A percentile compares a stretch with the other conserved stretches of the same genome.
Evolutionary conservation across 2,888 invertebrate genomes (phyloP).

Genomic region (Harpalus rubripes): DNA sequence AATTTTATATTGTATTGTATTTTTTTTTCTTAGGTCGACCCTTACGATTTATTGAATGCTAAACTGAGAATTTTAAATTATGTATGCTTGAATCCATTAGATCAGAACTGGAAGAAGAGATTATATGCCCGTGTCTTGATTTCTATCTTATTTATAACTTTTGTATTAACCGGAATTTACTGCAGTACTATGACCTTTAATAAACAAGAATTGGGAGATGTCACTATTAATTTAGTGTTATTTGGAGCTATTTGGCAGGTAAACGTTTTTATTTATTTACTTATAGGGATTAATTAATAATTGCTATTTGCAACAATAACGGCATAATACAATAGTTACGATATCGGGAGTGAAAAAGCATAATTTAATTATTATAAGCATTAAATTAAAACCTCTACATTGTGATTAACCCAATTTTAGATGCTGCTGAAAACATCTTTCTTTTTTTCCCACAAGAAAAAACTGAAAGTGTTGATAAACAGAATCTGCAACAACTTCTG

Average conservation of each 20-base stretch:
- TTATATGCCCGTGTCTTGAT: background rate
- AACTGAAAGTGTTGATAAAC: background rate
- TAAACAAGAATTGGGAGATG: background rate
- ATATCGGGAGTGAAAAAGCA: too few relatives aligned
- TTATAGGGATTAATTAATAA: too few relatives aligned
- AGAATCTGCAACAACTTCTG: constrained; percentile 8
- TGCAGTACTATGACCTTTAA: constrained; percentile 12
- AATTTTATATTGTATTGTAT: too few relatives aligned
- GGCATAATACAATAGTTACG: too few relatives aligned
- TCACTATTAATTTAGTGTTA: constrained; percentile 10
- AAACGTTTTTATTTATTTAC: background rate
- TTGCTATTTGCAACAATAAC: too few relatives aligned
- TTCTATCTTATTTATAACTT: background rate
- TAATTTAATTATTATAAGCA: too few relatives aligned
- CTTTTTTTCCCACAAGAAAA: background rate
- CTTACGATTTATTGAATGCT: background rate
- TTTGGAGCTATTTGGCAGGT: constrained; percentile 36
- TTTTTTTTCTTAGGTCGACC: constrained; percentile 10
- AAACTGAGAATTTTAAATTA: constrained; percentile 13
- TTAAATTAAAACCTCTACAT: too few relatives aligned
- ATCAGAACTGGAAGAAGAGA: background rate
- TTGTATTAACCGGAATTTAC: constrained; percentile 3
- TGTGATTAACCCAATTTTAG: background rate
- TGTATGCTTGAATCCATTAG: constrained; percentile 5
- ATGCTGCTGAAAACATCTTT: constrained; percentile 23